Evolutionary conservation across 1,140 invertebrate genomes (phyloP), one percentile per base, ranked within the genome.

Genomic region (Druon quercuslanigerum): DNA sequence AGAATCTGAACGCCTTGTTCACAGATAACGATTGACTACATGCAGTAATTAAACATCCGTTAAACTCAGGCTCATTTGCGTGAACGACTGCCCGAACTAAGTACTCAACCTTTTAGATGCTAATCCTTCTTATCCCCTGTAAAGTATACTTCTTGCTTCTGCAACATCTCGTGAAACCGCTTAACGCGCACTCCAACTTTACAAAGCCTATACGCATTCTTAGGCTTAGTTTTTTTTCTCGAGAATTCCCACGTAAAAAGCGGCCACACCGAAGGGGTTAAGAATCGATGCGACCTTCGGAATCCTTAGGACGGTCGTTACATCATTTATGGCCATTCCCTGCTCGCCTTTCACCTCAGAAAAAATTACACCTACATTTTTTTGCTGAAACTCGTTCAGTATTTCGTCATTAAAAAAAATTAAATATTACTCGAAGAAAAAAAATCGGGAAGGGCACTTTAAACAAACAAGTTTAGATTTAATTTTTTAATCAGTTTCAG

Each of bases 271-370:
- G 17, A 54, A 54, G 52, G n/a, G 52, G 52, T 54, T 54, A 54
- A 54, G 52, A 54, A 54, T 54, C 52, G 52, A 54, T n/a, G 16
- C 52, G 52, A 54, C 52, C 52, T 54, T 54, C 52, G 52, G 52
- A 54, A 54, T 54, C 52, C 52, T 54, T 54, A 54, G 52, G 52
- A 54, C 52, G 17, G 52, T 52, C 11, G 51, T 52, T 52, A 52
- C 51, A 17, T 52, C 13, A 52, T 52, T 52, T 46, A 14, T 52
- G n/a, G n/a, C 51, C 52, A 54, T 54, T 54, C 17, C 6, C 52
- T 19, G 52, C 16, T 54, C 52, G 16, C 52, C 52, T 54, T 54
- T 54, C 52, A 54, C 52, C 17, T 54, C n/a, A 20, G 17, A 70
- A 25, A 33, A 50, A 50, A 70, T 25, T 20, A 40, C 20, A 46